Percentiles rank a stretch among this genome's conserved stretches.
Conservation (phyloP, 2,888 invertebrate genomes). For the Drosophila hawaiiensis region DNA sequence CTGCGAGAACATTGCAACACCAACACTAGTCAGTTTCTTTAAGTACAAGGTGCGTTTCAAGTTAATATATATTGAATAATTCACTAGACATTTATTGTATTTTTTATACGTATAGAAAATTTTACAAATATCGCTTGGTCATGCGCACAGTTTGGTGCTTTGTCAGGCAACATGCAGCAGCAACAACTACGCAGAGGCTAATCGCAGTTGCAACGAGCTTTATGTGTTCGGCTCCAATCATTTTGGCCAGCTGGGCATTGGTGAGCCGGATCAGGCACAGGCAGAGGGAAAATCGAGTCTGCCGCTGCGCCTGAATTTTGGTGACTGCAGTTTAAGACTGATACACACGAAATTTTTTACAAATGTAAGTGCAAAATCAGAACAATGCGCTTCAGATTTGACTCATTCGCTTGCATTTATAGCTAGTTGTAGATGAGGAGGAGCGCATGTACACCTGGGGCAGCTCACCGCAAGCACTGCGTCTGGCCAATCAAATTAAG, state of each 20-base stretch:
- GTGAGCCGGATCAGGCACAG: constrained; percentile 73
- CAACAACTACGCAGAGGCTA: constrained; percentile 55
- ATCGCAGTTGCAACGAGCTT: constrained; percentile 84
- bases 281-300: constrained; percentile 80
- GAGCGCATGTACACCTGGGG: constrained; percentile 92
- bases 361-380: constrained; percentile 87
- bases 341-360: constrained; percentile 90
- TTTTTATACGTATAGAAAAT: constrained; percentile 77
- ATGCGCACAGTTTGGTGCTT: constrained; percentile 85
- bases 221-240: constrained; percentile 94
- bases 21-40: constrained; percentile 86
- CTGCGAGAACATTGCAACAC: constrained; percentile 89
- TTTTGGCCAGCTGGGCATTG: constrained; percentile 94
- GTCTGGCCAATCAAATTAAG: constrained; percentile 88
- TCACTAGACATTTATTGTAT: neutral
- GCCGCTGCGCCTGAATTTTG: constrained; percentile 85
- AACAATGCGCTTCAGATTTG: fast-evolving
- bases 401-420: constrained; percentile 36
- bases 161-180: constrained; percentile 65
- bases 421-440: constrained; percentile 89
- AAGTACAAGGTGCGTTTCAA: constrained; percentile 84
- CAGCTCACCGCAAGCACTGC: constrained; percentile 90
- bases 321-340: constrained; percentile 84
- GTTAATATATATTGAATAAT: neutral
- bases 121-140: constrained; percentile 86